Evolutionary conservation across 2,113 vertebrate species (phyloP), one percentile per base, ranked within the genome.

Genomic region (Apus apus): DNA sequence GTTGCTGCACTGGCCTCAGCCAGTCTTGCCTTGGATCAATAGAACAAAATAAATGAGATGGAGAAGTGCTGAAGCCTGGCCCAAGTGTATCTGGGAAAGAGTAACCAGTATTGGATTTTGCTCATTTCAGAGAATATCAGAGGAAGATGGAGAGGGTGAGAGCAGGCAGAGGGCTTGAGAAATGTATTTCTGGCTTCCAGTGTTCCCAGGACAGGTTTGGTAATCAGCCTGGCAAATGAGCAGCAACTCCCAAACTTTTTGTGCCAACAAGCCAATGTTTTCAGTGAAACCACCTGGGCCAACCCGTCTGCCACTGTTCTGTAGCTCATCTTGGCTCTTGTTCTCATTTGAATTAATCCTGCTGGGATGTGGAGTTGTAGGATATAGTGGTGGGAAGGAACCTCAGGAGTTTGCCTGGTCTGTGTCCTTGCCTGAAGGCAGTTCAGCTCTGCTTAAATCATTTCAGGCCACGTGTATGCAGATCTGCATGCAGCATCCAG

Each of bases 361-460:
- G 56, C 73, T 82, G 86, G 43, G 29, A 38, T 0, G 3, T 67
- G 46, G 51, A 92, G 56, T 21, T 3, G 1, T 53, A 80, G 73
- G 26, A 77, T 21, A 4, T 5, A 6, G 60, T n/a, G 25, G 27
- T 92, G 56, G 23, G 68, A 80, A 90, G 72, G 74, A 91, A 10
- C 74, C 70, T 40, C 2, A 0, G 62, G 78, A 76, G 30, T 19
- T 56, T 62, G 29, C 46, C 75, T 75, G 2, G 15, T 54, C 71
- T 51, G 79, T 92, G 88, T 53, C 94, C 90, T 95, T 94, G 90
- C 94, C 83, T 51, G 83, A 43, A 89, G 95, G 92, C 83, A 84
- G 86, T 90, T 92, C 76, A 92, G 75, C 79, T 88, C 76, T 84
- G 79, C 72, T 92, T 71, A 77, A 88, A 77, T 88, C 15, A 43